phyloP scores from a whole-genome alignment of 2,888 invertebrate genomes.

The Pammene fasciana region DNA sequence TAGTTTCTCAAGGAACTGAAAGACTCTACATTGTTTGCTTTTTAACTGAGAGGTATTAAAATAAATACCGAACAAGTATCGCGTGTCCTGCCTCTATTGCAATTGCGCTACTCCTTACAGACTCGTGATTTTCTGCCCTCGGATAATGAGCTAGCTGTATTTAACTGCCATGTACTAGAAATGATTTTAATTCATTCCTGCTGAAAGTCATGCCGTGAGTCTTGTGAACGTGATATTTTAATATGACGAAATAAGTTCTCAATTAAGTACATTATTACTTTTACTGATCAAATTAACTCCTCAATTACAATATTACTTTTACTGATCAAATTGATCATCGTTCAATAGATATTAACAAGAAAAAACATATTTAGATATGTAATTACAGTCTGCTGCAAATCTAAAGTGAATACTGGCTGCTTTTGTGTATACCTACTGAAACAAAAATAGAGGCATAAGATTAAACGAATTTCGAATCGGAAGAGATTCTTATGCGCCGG shows the following conservation, averaged over 20 bases:
- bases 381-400: not conserved
- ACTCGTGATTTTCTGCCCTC: constrained; percentile 41
- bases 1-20: not conserved
- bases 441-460: not conserved
- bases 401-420: no score
- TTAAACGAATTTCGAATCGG: not conserved
- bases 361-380: no score
- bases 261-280: not conserved
- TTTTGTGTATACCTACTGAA: no score
- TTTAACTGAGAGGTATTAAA: constrained; percentile 18
- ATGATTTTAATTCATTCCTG: constrained; percentile 33
- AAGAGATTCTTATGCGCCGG: not conserved
- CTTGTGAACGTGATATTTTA: constrained; percentile 14
- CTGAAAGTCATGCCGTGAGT: constrained; percentile 30
- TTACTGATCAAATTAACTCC: not conserved
- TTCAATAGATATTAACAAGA: no score
- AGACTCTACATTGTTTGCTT: constrained; percentile 2
- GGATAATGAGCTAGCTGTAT: constrained; percentile 42
- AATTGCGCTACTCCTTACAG: constrained; percentile 33
- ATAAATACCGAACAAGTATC: constrained; percentile 34
- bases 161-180: constrained; percentile 39
- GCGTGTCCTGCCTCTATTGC: constrained; percentile 39
- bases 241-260: constrained; percentile 11
- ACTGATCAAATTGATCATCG: no score
- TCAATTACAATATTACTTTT: no score